Evolutionary conservation across 2,888 invertebrate genomes (phyloP).

Genomic region (Pimpla rufipes): DNA sequence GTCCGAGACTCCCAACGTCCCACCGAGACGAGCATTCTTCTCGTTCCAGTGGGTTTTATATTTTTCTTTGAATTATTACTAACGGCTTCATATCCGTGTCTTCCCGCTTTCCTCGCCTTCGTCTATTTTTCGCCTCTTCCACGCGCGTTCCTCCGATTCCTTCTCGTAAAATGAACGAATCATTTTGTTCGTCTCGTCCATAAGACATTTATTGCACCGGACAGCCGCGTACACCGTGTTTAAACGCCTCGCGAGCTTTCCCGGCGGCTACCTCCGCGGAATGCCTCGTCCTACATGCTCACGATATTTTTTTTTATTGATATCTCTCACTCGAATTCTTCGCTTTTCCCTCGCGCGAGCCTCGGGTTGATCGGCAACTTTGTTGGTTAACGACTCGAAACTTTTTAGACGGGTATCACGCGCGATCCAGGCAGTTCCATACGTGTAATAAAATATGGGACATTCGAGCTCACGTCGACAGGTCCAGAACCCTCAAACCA

Average conservation of each 20-base stretch:
- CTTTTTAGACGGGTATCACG: constrained; percentile 33
- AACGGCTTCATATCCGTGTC: neutral
- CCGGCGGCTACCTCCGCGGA: constrained; percentile 35
- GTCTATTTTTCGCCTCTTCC: constrained; percentile 30
- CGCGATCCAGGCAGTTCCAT: constrained; percentile 14
- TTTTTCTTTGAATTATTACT: constrained; percentile 11
- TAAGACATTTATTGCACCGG: constrained; percentile 49
- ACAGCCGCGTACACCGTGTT: constrained; percentile 6
- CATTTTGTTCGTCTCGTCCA: constrained; percentile 47
- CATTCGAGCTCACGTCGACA: too few species aligned
- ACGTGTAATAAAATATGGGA: too few species aligned
- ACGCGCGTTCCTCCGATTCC: constrained; percentile 40
- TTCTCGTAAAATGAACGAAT: constrained; percentile 47
- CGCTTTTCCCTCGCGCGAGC: constrained; percentile 8
- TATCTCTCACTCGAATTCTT: constrained; percentile 44
- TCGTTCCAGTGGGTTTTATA: constrained; percentile 77
- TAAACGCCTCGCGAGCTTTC: constrained; percentile 58
- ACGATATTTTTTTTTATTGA: constrained; percentile 58
- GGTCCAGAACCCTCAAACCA: too few species aligned
- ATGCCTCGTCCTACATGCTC: constrained; percentile 65
- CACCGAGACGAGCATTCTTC: constrained; percentile 78
- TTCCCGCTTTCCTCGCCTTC: neutral
- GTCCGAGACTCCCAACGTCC: constrained; percentile 87
- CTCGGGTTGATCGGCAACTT: too few species aligned
- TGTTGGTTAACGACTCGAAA: too few species aligned